phyloP scores from a whole-genome alignment of 1,140 invertebrate genomes.

The Drosophila littoralis region DNA sequence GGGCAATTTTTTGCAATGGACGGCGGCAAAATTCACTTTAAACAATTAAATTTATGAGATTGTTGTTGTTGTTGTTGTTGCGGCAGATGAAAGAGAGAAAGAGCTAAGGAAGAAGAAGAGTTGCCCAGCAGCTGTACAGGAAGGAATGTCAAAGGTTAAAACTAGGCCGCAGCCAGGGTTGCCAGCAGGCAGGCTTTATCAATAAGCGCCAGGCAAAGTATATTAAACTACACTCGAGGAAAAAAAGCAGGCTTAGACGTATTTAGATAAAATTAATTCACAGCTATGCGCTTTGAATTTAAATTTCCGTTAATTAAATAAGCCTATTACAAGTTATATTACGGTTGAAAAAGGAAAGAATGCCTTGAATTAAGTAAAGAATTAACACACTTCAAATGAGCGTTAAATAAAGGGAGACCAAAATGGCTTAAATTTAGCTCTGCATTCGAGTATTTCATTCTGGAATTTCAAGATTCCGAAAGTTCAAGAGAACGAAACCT shows the following conservation, averaged over 20 bases:
- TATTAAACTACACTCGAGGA: background rate
- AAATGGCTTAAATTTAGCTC: too few relatives aligned
- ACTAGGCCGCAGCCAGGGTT: constrained; percentile 19
- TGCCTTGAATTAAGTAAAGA: too few relatives aligned
- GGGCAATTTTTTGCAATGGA: constrained; percentile 55
- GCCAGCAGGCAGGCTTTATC: constrained; percentile 10
- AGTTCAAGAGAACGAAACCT: too few relatives aligned
- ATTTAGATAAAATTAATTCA: too few relatives aligned
- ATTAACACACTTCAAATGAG: too few relatives aligned
- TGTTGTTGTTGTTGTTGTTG: constrained; percentile 41
- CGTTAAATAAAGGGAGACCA: too few relatives aligned
- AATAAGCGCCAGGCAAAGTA: constrained; percentile 15
- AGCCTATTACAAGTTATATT: too few relatives aligned
- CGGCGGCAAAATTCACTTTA: constrained; percentile 74
- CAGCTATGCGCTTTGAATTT: too few relatives aligned
- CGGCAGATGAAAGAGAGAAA: constrained; percentile 55
- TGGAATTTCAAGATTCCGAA: too few relatives aligned
- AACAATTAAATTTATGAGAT: constrained; percentile 83
- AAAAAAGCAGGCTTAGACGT: background rate
- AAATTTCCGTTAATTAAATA: too few relatives aligned
- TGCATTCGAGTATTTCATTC: too few relatives aligned
- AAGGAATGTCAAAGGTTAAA: constrained; percentile 38
- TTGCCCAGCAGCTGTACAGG: constrained; percentile 11
- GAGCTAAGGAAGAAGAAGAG: constrained; percentile 2
- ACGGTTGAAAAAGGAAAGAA: too few relatives aligned